Evolutionary conservation across 2,113 vertebrate species (phyloP).

Genomic region (Engraulis encrasicolus): DNA sequence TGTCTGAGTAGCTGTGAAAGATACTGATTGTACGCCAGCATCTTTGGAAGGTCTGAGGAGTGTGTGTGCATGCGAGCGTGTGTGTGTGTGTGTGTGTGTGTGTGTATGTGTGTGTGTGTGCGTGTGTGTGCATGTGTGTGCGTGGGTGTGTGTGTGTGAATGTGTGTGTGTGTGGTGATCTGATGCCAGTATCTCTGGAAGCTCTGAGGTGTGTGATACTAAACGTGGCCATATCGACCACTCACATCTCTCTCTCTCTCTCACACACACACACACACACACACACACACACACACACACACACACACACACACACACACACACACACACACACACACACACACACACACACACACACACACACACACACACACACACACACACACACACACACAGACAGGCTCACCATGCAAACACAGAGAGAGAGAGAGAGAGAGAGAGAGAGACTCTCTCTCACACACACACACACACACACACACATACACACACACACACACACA

Average conservation of each 20-base stretch:
- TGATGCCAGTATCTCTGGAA: neutral
- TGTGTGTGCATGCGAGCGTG: too few species aligned
- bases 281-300: neutral
- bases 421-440: too few species aligned
- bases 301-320: neutral
- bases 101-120: too few species aligned
- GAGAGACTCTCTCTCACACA: too few species aligned
- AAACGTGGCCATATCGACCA: neutral
- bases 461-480: neutral
- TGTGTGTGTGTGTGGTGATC: neutral
- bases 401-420: too few species aligned
- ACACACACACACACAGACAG: too few species aligned
- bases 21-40: neutral
- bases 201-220: neutral
- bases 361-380: too few species aligned
- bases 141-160: too few species aligned
- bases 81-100: too few species aligned
- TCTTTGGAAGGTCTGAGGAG: neutral
- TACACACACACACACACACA: constrained; percentile 7
- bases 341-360: too few species aligned
- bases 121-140: too few species aligned
- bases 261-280: neutral
- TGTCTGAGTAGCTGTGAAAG: neutral
- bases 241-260: neutral
- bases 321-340: too few species aligned